phyloP scores from a whole-genome alignment of 2,797 vertebrate genomes.

The Muscicapa comitata region DNA sequence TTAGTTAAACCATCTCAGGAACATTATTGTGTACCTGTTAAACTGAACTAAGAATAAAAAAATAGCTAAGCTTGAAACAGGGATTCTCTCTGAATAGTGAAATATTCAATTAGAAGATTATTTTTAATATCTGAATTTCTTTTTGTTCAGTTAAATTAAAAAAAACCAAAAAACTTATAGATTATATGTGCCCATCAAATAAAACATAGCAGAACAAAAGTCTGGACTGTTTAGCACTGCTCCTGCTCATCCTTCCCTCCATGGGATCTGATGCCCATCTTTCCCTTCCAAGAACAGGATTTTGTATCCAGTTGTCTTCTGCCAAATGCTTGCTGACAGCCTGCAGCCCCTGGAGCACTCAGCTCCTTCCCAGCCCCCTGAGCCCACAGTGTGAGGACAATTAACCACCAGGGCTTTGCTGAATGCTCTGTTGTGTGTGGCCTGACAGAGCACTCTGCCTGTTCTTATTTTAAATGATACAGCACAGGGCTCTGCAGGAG shows the following conservation, averaged over 20 bases:
- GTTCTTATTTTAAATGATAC: background rate
- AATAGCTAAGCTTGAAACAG: background rate
- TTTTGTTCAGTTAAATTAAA: background rate
- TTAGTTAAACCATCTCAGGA: background rate
- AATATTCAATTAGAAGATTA: background rate
- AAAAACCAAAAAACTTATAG: background rate
- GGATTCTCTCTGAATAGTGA: background rate
- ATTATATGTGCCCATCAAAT: background rate
- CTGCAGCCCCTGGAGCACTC: background rate
- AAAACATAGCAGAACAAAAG: background rate
- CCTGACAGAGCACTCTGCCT: background rate
- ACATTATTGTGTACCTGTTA: background rate
- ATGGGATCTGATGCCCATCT: background rate
- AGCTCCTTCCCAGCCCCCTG: background rate
- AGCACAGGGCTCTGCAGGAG: background rate
- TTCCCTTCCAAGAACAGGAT: background rate
- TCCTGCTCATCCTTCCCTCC: background rate
- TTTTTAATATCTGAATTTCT: background rate
- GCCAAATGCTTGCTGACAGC: background rate
- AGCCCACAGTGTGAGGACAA: background rate
- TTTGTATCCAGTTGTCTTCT: background rate
- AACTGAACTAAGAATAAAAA: background rate
- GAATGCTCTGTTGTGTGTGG: background rate
- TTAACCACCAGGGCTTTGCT: background rate
- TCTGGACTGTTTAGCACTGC: fast-evolving